These are phyloP conservation scores for Kryptopterus vitreolus DNA, from an alignment of 2,797 vertebrate species.

Conservation along the genomic window DNA sequence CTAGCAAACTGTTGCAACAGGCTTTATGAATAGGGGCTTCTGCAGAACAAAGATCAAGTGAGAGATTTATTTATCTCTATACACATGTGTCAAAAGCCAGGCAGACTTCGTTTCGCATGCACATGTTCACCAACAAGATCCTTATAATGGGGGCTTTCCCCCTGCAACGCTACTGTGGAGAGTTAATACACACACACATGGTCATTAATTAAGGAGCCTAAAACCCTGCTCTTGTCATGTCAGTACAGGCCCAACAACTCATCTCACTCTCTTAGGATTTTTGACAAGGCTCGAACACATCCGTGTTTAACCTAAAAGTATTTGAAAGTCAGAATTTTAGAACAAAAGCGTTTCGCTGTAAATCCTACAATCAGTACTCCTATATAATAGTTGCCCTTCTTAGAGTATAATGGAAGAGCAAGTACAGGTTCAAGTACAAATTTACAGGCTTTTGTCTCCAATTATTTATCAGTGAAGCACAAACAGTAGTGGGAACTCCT, in stretches of 20 bases:
- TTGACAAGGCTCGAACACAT: not conserved
- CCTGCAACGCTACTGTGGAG: not conserved
- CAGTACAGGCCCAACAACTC: slow-evolving; percentile 2
- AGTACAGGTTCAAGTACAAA: slow-evolving; percentile 29
- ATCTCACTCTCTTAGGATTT: slow-evolving; percentile 15
- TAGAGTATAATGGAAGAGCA: slow-evolving; percentile 10
- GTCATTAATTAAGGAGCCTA: slow-evolving; percentile 32
- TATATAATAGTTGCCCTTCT: slow-evolving; percentile 9
- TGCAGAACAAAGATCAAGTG: not conserved
- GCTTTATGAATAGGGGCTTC: not conserved
- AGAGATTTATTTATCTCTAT: not conserved
- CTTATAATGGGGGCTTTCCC: slow-evolving; percentile 10
- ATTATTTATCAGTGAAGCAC: slow-evolving; percentile 17
- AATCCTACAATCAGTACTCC: not conserved
- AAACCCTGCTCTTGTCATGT: slow-evolving; percentile 5
- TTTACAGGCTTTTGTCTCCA: slow-evolving; percentile 7
- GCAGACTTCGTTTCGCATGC: not conserved
- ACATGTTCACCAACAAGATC: not conserved
- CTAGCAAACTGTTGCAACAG: not conserved
- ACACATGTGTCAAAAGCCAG: not conserved
- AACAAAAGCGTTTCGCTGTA: not conserved
- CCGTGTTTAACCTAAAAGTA: slow-evolving; percentile 8
- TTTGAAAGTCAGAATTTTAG: not conserved
- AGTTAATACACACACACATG: slow-evolving; percentile 8
- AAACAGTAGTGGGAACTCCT: slow-evolving; percentile 43